Percentiles rank a stretch among this genome's conserved stretches.
phyloP scores from a whole-genome alignment of 2,797 vertebrate genomes.

The Margarornis squamiger region DNA sequence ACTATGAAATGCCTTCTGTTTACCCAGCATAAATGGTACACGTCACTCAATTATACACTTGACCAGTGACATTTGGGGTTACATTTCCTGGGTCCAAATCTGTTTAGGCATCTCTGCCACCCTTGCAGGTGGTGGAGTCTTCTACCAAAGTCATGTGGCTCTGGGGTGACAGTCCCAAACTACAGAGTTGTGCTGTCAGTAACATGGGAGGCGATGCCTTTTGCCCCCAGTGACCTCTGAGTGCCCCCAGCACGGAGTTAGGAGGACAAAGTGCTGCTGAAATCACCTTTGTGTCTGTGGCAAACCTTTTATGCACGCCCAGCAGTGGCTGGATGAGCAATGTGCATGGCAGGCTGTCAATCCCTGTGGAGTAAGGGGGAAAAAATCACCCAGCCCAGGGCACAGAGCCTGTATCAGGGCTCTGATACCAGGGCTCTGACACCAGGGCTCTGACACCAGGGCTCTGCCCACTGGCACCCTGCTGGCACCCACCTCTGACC shows the following conservation, averaged over 20 bases:
- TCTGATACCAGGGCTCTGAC: neutral
- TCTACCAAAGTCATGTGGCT: neutral
- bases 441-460: neutral
- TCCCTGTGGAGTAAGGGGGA: rapidly evolving
- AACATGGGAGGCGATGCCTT: neutral
- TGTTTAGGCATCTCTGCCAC: neutral
- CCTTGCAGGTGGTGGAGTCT: neutral
- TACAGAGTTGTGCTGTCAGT: neutral
- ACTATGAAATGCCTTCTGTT: neutral
- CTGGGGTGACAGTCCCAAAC: neutral
- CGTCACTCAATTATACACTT: neutral
- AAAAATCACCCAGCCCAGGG: rapidly evolving
- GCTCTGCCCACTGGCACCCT: rapidly evolving
- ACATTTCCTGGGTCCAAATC: neutral
- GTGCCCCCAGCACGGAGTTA: neutral
- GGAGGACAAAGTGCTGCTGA: neutral
- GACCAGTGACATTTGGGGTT: neutral
- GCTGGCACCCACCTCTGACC: constrained; percentile 76
- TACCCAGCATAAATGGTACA: neutral
- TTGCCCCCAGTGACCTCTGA: neutral
- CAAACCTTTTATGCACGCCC: neutral
- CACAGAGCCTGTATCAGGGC: rapidly evolving
- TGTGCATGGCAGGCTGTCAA: neutral
- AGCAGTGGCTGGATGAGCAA: neutral
- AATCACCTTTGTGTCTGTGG: neutral